Base-by-base conservation (phyloP, 1,140 invertebrate species). In the Pentalonia nigronervosa region DNA sequence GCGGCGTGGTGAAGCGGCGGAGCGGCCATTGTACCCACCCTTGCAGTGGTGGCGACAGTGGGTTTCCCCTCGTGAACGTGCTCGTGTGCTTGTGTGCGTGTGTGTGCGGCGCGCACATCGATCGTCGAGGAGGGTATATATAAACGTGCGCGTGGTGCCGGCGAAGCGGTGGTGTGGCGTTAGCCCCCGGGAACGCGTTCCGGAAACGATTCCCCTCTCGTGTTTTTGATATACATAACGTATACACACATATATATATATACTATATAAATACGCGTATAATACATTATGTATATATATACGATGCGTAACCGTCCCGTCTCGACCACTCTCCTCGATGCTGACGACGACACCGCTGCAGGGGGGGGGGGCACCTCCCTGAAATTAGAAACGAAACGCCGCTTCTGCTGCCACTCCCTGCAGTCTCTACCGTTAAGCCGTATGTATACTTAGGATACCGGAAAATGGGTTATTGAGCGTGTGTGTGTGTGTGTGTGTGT, bases 191-290 rank as follows among this genome's bases (percentile, higher is more conserved):
- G 87, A 89, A 89, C 48, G 48, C 48, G 87, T 89, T 89, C 87
- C 87, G 87, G 87, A 89, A 89, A 53, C 48, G 87, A 89, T 89
- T 89, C 87, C 87, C 48, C 86, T 89, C n/a, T 89, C n/a, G 48
- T 89, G 48, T 53, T 89, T 89, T 89, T 53, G 87, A 89, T 89
- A 89, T 34, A 89, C 34, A 89, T 53, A 76, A 76, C 60, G 30
- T n/a, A 4, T 76, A n/a, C 30, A 60, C 30, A 53, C 41, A 41
- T 41, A 30, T 60, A 60, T 9, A 56, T 11, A 67, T 30, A 67
- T n/a, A 67, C 3, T 9, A 60, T 60, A 60, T 60, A 60, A 11
- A 67, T 67, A 67, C 30, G 30, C 30, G 6, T 67, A 67, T n/a
- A 67, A 67, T 67, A 67, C 60, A 67, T 76, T 67, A 17, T 67